phyloP scores from a whole-genome alignment of 2,797 vertebrate species.

The Hippocampus kuda region DNA sequence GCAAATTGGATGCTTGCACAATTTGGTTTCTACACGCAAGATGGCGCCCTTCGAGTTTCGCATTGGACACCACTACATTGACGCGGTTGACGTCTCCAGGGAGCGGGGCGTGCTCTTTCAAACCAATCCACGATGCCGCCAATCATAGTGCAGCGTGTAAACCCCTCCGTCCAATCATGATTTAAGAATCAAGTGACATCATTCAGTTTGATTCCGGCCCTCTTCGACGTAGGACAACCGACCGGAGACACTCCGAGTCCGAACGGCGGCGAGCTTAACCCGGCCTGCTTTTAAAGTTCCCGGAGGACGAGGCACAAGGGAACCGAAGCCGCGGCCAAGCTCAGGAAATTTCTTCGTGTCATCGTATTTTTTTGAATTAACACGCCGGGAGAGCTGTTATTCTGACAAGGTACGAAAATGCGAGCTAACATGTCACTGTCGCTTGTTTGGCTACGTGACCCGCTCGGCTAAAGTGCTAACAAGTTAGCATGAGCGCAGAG shows the following conservation, averaged over 20 bases:
- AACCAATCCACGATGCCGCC: constrained; percentile 33
- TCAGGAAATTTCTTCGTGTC: constrained; percentile 20
- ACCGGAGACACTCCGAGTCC: constrained; percentile 15
- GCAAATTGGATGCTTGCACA: constrained; percentile 2
- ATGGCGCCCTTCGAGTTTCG: constrained; percentile 25
- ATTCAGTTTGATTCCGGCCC: constrained; percentile 32
- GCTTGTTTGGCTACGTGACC: constrained; percentile 10
- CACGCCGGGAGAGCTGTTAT: constrained; percentile 3
- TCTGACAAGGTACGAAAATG: constrained; percentile 26
- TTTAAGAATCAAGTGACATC: constrained; percentile 15
- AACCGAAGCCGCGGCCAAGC: constrained; percentile 28
- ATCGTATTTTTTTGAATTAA: constrained; percentile 7
- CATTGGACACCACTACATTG: constrained; percentile 12
- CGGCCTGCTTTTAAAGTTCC: constrained; percentile 65
- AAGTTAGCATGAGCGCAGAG: constrained; percentile 43
- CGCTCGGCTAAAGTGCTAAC: constrained; percentile 14
- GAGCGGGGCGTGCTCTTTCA: constrained; percentile 16
- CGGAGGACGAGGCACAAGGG: constrained; percentile 54
- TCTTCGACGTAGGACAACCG: constrained; percentile 13
- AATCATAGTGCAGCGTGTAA: constrained; percentile 29
- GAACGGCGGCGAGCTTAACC: constrained; percentile 21
- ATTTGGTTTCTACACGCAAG: constrained; percentile 16
- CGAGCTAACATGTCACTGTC: neutral
- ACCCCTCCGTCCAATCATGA: constrained; percentile 42
- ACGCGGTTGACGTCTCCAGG: constrained; percentile 22